These are phyloP conservation scores for Drosophila emarginata DNA, from an alignment of 2,888 invertebrate genomes.

Conservation along the genomic window DNA sequence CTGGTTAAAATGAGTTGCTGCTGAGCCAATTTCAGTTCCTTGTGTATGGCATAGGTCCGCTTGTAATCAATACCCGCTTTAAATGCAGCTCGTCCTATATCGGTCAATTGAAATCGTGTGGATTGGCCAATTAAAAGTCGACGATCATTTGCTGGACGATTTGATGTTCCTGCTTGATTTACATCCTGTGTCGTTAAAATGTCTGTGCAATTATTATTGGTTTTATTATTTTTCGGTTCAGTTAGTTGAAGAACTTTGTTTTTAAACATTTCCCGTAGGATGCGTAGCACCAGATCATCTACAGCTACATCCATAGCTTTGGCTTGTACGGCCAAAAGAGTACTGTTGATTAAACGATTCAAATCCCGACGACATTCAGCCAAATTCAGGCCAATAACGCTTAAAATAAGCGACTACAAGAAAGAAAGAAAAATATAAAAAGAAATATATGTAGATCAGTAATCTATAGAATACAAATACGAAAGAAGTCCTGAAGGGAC, in stretches of 20 bases:
- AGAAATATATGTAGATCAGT: no score
- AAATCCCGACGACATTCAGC: constrained; percentile 84
- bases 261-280: constrained; percentile 81
- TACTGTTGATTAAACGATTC: constrained; percentile 84
- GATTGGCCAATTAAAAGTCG: constrained; percentile 80
- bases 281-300: constrained; percentile 70
- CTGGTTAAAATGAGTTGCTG: constrained; percentile 90
- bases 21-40: constrained; percentile 89
- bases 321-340: constrained; percentile 88
- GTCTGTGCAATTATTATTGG: constrained; percentile 53
- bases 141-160: constrained; percentile 49
- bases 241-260: constrained; percentile 78
- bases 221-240: constrained; percentile 33
- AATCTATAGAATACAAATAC: no score
- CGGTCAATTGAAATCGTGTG: constrained; percentile 85
- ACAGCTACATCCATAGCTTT: constrained; percentile 75
- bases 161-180: constrained; percentile 37
- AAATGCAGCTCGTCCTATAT: constrained; percentile 91
- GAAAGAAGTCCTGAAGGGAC: no score
- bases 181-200: constrained; percentile 79
- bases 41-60: constrained; percentile 87
- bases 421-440: background rate
- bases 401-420: constrained; percentile 85
- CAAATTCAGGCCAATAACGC: constrained; percentile 87
- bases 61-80: constrained; percentile 92